Evolutionary conservation across 2,113 vertebrate genomes (phyloP), one percentile per base, ranked within the genome.

Genomic region (Halichoerus grypus): DNA sequence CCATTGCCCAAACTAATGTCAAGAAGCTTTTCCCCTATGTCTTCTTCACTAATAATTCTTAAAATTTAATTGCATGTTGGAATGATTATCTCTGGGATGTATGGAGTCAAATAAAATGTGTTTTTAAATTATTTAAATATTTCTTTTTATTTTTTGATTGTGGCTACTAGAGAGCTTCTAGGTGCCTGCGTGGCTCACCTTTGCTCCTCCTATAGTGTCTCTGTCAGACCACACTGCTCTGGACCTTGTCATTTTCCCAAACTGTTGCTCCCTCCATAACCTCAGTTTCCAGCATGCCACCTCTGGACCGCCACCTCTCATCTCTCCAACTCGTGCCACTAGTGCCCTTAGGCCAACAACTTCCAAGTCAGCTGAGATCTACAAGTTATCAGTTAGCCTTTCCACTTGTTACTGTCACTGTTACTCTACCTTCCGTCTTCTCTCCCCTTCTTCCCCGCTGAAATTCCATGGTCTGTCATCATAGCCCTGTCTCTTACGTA

Each of bases 401-500:
- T 28, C 42, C 8, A 33, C 31, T 36, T 36, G 10, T 24, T 11
- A 46, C 3, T 1, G 12, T 46, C 12, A 21, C 9, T 16, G 12
- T 63, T 63, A 63, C 61, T 39, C 88, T 0, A 36, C 7, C 33
- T 8, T 16, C 3, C 0, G 24, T 5, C n/a, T 31, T 55, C 42
- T 1, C 39, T 42, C 15, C 21, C 21, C 42, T 15, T 24, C 77
- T 10, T 28, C 42, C 57, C 24, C 4, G 31, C 5, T 5, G 2
- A 39, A 46, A 11, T 2, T 18, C 42, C 33, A 3, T 0, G 22
- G 36, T 51, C 61, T 4, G 1, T 2, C 24, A 1, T 2, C 7
- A 31, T 28, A 7, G n/a, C 42, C 6, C 19, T 1, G 3, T 21
- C 57, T 11, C 0, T 0, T 22, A 3, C 0, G 0, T 14, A 4